Percentiles rank a stretch among this genome's conserved stretches.
phyloP scores from a whole-genome alignment of 2,113 vertebrate genomes.

The Phaetusa simplex region DNA sequence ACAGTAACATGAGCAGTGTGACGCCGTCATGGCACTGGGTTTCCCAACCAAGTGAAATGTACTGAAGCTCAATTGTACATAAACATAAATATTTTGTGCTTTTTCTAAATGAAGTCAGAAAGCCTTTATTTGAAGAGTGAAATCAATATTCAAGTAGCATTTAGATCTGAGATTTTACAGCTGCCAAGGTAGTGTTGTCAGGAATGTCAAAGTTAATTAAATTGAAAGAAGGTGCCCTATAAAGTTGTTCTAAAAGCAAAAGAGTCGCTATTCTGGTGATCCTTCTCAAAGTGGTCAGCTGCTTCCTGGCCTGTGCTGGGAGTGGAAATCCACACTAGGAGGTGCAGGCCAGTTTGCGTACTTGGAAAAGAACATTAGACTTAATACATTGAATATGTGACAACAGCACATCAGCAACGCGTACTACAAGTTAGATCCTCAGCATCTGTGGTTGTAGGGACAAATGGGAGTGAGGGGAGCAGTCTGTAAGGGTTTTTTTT shows the following conservation, averaged over 20 bases:
- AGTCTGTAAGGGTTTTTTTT: not conserved
- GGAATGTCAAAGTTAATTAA: not conserved
- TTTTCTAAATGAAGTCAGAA: not conserved
- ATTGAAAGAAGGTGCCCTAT: not conserved
- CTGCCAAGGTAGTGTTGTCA: not conserved
- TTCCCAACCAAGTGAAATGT: not conserved
- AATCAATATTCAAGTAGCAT: not conserved
- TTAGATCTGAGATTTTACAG: not conserved
- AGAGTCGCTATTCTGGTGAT: not conserved
- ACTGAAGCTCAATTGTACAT: not conserved
- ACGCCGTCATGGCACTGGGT: not conserved
- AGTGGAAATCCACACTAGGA: not conserved
- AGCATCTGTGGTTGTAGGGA: not conserved
- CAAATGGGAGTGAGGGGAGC: not conserved
- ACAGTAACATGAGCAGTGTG: not conserved
- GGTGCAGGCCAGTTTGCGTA: not conserved
- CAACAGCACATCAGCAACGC: not conserved
- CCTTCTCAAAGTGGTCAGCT: not conserved
- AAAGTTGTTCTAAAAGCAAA: slow-evolving; percentile 12
- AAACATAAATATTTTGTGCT: not conserved
- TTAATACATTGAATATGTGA: not conserved
- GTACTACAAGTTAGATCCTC: not conserved
- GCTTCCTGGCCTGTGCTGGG: not conserved
- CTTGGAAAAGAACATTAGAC: not conserved
- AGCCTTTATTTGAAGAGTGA: not conserved